Percentiles rank a stretch among this genome's conserved stretches.
Evolutionary conservation across 2,888 invertebrate species (phyloP).

Genomic region (Mamestra brassicae): DNA sequence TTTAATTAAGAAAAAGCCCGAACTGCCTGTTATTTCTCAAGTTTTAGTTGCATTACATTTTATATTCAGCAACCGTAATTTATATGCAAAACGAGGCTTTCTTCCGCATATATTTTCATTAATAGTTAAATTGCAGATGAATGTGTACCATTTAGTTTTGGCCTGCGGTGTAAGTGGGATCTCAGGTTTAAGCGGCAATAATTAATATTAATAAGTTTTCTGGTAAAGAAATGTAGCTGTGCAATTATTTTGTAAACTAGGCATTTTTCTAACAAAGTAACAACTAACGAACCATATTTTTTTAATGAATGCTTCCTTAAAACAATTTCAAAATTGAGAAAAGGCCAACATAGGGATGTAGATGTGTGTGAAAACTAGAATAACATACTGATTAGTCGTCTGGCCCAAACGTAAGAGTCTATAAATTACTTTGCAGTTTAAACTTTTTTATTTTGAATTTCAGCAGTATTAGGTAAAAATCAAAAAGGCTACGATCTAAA

Average conservation of each 20-base stretch:
- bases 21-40: slow-evolving; percentile 20
- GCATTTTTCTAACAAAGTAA: neutral
- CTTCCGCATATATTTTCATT: slow-evolving; percentile 48
- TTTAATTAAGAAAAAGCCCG: slow-evolving; percentile 8
- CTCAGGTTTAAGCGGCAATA: neutral
- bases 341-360: neutral
- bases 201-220: neutral
- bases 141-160: slow-evolving; percentile 39
- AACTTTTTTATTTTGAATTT: neutral
- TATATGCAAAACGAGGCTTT: slow-evolving; percentile 47
- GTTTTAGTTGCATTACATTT: slow-evolving; percentile 42
- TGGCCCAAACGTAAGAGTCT: neutral
- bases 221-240: no score
- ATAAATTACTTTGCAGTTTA: neutral
- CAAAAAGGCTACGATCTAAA: neutral
- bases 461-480: neutral
- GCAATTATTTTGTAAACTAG: neutral
- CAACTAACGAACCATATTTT: neutral
- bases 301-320: neutral
- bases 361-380: neutral
- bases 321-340: neutral
- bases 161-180: neutral
- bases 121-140: slow-evolving; percentile 44
- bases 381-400: neutral
- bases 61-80: slow-evolving; percentile 46